A percentile compares a stretch with the other conserved stretches of the same genome.
phyloP scores from a whole-genome alignment of 2,113 vertebrate genomes.

The Cebidichthys violaceus region DNA sequence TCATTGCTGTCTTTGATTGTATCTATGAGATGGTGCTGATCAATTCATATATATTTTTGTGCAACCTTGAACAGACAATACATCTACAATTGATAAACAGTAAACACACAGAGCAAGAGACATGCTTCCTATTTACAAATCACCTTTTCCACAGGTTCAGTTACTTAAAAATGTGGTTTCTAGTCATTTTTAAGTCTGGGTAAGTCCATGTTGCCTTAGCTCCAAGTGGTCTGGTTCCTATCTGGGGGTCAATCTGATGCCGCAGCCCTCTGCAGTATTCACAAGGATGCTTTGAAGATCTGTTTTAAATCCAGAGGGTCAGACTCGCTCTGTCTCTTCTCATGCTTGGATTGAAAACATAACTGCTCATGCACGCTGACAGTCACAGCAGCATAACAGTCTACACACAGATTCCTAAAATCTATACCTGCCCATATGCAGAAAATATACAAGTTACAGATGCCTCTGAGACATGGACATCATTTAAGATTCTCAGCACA shows the following conservation, averaged over 20 bases:
- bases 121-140: not conserved
- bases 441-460: not conserved
- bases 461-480: not conserved
- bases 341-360: slow-evolving; percentile 60
- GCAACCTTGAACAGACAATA: not conserved
- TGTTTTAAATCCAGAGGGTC: slow-evolving; percentile 69
- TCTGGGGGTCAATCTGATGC: slow-evolving; percentile 62
- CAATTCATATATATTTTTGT: not conserved
- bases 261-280: slow-evolving; percentile 35
- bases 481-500: slow-evolving; percentile 22
- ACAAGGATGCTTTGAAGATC: slow-evolving; percentile 58
- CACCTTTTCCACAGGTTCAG: not conserved
- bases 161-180: slow-evolving; percentile 8
- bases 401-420: slow-evolving; percentile 32
- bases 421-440: not conserved
- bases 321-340: slow-evolving; percentile 50
- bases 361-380: slow-evolving; percentile 34
- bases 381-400: slow-evolving; percentile 7
- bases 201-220: slow-evolving; percentile 29
- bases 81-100: not conserved
- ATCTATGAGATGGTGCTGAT: not conserved
- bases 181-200: slow-evolving; percentile 20
- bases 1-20: not conserved
- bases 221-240: slow-evolving; percentile 69
- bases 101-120: not conserved